Evolutionary conservation across 2,113 vertebrate species (phyloP), one percentile per base, ranked within the genome.

Genomic region (Amblyornis subalaris): DNA sequence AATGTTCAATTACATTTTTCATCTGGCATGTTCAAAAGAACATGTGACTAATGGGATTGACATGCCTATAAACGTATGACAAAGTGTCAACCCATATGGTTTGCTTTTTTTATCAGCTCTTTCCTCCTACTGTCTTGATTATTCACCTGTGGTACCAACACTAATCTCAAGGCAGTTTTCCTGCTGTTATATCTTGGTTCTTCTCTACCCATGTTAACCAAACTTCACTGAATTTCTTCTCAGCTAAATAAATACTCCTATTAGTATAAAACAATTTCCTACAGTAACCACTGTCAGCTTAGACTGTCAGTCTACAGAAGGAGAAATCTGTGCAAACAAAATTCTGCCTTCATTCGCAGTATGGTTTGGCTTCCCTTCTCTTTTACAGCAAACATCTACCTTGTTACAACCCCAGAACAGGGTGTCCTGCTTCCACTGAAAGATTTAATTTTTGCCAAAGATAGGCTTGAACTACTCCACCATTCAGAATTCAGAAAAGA

Each of bases 41-140:
- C 93, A 91, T 83, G 80, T 88, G 67, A 93, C 50, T 94, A 87
- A 75, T 80, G 78, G 70, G 85, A 88, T 38, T 73, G 89, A 82
- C 54, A 36, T 69, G 84, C 51, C 58, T 95, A 73, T 78, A 89
- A 93, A 85, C 47, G 38, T 55, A 87, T 38, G 50, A 90, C 20
- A 51, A 88, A 88, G 28, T 74, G 78, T 28, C 60, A 83, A 53
- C 21, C 64, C 89, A 86, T 92, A 88, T 73, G 69, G 69, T 28
- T 91, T 88, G 29, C 51, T 47, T 57, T 76, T 85, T 89, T 69
- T 65, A 51, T 38, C 60, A 86, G n/a, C 24, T 69, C 33, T 82
- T 73, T 44, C 61, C 74, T 69, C 50, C 61, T 76, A 73, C 66
- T 82, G 35, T 29, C 53, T 51, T 11, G 4, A 38, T 92, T 91